phyloP scores from a whole-genome alignment of 92 coral and sea anemone species.

The Chrysogorgia sp. region DNA sequence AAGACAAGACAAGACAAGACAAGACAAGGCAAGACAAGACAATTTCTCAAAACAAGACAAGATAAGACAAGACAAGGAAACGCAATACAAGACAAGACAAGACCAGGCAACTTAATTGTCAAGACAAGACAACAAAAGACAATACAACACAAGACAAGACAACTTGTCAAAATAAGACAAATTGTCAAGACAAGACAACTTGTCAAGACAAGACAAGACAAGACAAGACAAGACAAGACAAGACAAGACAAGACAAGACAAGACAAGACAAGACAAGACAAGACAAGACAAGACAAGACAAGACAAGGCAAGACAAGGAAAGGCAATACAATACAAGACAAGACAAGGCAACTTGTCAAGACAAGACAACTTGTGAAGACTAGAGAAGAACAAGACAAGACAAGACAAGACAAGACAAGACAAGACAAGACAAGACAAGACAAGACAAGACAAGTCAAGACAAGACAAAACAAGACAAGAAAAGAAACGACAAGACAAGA shows the following conservation, averaged over 20 bases:
- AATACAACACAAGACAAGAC: constrained; percentile 3
- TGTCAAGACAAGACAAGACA: constrained; percentile 13
- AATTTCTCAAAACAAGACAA: not conserved
- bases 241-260: constrained; percentile 15
- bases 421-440: constrained; percentile 14
- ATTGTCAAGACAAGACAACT: too few species aligned
- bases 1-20: not conserved
- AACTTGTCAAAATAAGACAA: too few species aligned
- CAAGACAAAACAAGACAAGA: not conserved
- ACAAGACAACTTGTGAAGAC: too few species aligned
- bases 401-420: constrained; percentile 6
- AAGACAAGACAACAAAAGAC: constrained; percentile 1
- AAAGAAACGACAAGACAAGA: too few species aligned
- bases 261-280: constrained; percentile 33
- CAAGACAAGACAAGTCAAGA: constrained; percentile 6
- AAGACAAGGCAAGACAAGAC: too few species aligned
- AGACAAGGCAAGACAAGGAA: constrained; percentile 10
- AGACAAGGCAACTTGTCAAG: too few species aligned
- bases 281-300: constrained; percentile 30
- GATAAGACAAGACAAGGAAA: constrained; percentile 6
- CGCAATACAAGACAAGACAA: too few species aligned
- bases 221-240: constrained; percentile 12
- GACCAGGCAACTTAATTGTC: too few species aligned
- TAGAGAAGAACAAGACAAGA: too few species aligned
- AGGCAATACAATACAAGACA: too few species aligned